Conservation (phyloP, 2,797 vertebrate genomes). For the Acipenser oxyrinchus region DNA sequence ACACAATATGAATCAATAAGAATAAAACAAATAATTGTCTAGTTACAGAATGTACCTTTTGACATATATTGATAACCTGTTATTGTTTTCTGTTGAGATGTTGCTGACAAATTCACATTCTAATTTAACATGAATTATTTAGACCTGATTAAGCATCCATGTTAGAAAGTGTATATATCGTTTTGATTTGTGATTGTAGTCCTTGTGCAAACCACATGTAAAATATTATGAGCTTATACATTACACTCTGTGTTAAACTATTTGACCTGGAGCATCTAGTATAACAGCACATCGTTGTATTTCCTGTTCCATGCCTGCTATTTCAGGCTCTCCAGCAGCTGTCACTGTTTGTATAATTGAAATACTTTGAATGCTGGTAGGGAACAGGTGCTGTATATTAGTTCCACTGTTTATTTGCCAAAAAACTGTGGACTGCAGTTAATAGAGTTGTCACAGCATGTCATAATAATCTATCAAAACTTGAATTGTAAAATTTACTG, state of each 20-base stretch:
- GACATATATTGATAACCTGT: too few species aligned
- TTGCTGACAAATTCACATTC: too few species aligned
- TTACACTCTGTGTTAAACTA: conserved; percentile 31
- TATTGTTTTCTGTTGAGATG: too few species aligned
- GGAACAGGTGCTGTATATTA: conserved; percentile 61
- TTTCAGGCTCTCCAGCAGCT: conserved; percentile 56
- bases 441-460: conserved; percentile 46
- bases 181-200: not conserved
- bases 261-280: conserved; percentile 30
- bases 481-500: conserved; percentile 36
- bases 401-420: conserved; percentile 40
- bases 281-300: conserved; percentile 19
- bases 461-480: conserved; percentile 39
- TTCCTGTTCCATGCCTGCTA: conserved; percentile 20
- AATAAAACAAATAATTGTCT: too few species aligned
- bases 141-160: too few species aligned
- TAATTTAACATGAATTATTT: too few species aligned
- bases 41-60: too few species aligned
- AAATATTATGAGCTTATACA: conserved; percentile 35
- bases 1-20: too few species aligned
- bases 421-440: conserved; percentile 30
- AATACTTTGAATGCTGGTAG: conserved; percentile 44
- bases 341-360: conserved; percentile 54
- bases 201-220: conserved; percentile 35
- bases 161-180: too few species aligned